Conservation (phyloP, 2,797 vertebrate genomes). For the Eospalax fontanierii region DNA sequence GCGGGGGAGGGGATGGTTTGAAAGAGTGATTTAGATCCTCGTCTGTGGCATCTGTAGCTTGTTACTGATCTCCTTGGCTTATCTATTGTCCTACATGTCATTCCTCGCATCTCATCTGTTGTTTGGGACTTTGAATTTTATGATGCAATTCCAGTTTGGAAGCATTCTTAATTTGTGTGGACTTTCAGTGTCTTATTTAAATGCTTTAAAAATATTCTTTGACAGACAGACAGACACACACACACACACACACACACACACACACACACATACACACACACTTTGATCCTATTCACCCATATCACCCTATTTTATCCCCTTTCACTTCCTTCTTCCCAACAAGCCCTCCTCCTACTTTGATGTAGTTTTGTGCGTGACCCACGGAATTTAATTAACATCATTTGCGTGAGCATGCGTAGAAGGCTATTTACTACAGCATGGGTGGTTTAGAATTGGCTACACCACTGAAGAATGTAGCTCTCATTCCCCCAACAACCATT, state of each 20-base stretch:
- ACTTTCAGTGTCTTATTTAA: not conserved
- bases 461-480: not conserved
- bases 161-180: slow-evolving; percentile 57
- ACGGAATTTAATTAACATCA: not conserved
- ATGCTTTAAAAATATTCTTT: not conserved
- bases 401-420: not conserved
- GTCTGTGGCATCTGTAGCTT: not conserved
- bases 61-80: no score
- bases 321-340: not conserved
- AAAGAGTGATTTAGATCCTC: not conserved
- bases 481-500: not conserved
- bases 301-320: not conserved
- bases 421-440: not conserved
- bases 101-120: not conserved
- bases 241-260: no score
- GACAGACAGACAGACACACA: no score
- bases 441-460: not conserved
- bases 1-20: not conserved
- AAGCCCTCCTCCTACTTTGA: not conserved
- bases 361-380: not conserved
- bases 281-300: not conserved
- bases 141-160: not conserved
- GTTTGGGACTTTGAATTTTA: not conserved
- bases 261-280: no score
- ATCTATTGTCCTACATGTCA: accelerated